phyloP scores from a whole-genome alignment of 1,140 invertebrate species.

The Pantala flavescens region DNA sequence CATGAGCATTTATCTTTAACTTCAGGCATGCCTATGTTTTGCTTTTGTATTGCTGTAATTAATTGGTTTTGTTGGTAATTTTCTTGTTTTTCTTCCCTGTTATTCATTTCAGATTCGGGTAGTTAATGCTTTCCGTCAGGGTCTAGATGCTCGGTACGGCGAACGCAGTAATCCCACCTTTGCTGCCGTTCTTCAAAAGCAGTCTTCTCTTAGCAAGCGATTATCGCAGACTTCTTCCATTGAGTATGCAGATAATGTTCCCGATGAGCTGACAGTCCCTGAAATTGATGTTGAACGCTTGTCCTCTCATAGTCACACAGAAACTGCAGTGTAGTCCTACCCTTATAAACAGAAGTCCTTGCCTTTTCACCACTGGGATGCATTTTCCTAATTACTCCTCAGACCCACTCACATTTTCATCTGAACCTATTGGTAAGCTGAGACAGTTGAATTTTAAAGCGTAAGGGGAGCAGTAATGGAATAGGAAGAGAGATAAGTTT shows the following conservation, averaged over 20 bases:
- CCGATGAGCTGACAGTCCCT: constrained; percentile 73
- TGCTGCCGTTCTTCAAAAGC: constrained; percentile 81
- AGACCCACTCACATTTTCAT: neutral
- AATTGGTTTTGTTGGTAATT: constrained; percentile 18
- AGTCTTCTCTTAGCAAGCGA: constrained; percentile 78
- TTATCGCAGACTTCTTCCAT: constrained; percentile 83
- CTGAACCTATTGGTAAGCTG: neutral
- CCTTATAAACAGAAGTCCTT: neutral
- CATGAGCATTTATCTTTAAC: constrained; percentile 11
- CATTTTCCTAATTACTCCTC: neutral
- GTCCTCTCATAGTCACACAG: constrained; percentile 83
- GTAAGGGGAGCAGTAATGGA: neutral
- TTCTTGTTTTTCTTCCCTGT: neutral
- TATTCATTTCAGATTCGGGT: constrained; percentile 83
- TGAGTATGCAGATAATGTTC: constrained; percentile 80
- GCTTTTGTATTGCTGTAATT: neutral
- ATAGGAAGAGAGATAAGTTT: neutral
- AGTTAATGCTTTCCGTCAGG: constrained; percentile 98
- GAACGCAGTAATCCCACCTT: constrained; percentile 82
- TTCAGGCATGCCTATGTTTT: constrained; percentile 14
- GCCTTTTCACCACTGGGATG: constrained; percentile 3
- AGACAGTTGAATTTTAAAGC: neutral
- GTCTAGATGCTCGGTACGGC: constrained; percentile 85
- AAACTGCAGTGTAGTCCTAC: constrained; percentile 70
- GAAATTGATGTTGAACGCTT: constrained; percentile 83